Percentiles rank a stretch among this genome's conserved stretches.
Conservation (phyloP, 1,140 invertebrate species). For the Dryas iulia region DNA sequence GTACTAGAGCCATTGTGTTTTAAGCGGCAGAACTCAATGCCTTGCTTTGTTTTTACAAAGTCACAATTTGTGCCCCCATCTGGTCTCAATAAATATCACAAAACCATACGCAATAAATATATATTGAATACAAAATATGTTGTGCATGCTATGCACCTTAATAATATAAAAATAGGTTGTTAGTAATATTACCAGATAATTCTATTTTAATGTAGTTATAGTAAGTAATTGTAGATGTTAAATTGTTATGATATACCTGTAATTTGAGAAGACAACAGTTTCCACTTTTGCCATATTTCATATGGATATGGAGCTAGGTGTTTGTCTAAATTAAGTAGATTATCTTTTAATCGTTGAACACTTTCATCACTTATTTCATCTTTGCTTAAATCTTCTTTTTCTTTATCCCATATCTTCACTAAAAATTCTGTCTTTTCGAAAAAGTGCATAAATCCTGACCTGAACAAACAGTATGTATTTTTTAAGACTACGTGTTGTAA, state of each 20-base stretch:
- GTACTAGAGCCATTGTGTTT: too few species aligned
- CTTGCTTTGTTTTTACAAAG: too few species aligned
- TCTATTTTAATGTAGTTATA: too few species aligned
- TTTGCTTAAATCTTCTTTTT: constrained; percentile 84
- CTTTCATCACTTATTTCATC: constrained; percentile 82
- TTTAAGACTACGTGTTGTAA: not conserved
- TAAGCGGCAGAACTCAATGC: too few species aligned
- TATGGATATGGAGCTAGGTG: constrained; percentile 96
- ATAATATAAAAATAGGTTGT: too few species aligned
- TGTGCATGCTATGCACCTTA: too few species aligned
- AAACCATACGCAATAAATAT: too few species aligned
- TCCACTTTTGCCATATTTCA: constrained; percentile 93
- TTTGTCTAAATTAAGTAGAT: constrained; percentile 89
- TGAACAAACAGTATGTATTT: constrained; percentile 61
- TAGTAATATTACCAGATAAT: too few species aligned
- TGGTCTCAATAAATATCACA: too few species aligned
- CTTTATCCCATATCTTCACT: constrained; percentile 91
- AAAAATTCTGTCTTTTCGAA: constrained; percentile 92
- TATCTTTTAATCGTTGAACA: constrained; percentile 83
- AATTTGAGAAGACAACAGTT: constrained; percentile 88
- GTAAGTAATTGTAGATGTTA: too few species aligned
- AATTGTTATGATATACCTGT: constrained; percentile 75
- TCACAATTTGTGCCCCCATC: too few species aligned
- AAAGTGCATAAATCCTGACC: constrained; percentile 94
- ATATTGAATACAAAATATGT: too few species aligned